phyloP scores from a whole-genome alignment of 2,797 vertebrate species.

The Typhlichthys subterraneus region DNA sequence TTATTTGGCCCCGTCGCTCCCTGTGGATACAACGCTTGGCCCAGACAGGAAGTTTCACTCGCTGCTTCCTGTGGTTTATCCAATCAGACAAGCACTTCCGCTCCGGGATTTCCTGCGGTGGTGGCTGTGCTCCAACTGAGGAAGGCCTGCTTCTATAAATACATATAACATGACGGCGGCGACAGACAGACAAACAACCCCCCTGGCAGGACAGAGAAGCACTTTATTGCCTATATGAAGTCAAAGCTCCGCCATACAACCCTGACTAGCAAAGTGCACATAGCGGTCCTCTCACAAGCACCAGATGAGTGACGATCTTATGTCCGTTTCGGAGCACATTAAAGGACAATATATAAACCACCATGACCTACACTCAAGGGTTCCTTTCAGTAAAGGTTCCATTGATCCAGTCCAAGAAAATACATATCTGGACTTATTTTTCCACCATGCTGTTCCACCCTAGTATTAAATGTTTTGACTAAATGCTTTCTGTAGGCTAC shows the following conservation, averaged over 20 bases:
- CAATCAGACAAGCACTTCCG: conserved; percentile 50
- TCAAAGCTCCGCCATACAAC: conserved; percentile 34
- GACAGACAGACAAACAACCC: conserved; percentile 21
- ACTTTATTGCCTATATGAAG: conserved; percentile 30
- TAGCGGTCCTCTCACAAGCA: not conserved
- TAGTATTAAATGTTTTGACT: too few species aligned
- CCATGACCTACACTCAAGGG: too few species aligned
- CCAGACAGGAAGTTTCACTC: conserved; percentile 53
- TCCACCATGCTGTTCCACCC: too few species aligned
- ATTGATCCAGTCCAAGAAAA: too few species aligned
- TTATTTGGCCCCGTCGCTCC: conserved; percentile 2
- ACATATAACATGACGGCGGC: conserved; percentile 45
- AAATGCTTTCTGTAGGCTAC: too few species aligned
- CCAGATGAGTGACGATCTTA: not conserved
- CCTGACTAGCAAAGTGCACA: not conserved
- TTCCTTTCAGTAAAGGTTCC: too few species aligned
- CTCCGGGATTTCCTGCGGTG: not conserved
- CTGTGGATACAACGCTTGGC: conserved; percentile 39
- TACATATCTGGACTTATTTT: too few species aligned
- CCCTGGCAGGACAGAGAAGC: conserved; percentile 19
- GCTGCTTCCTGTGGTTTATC: conserved; percentile 47
- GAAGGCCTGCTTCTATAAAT: conserved; percentile 48
- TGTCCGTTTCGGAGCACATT: not conserved
- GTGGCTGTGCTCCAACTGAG: not conserved
- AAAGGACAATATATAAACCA: too few species aligned